Evolutionary conservation across 1,140 invertebrate species (phyloP), one percentile per base, ranked within the genome.

Genomic region (Penaeus japonicus): DNA sequence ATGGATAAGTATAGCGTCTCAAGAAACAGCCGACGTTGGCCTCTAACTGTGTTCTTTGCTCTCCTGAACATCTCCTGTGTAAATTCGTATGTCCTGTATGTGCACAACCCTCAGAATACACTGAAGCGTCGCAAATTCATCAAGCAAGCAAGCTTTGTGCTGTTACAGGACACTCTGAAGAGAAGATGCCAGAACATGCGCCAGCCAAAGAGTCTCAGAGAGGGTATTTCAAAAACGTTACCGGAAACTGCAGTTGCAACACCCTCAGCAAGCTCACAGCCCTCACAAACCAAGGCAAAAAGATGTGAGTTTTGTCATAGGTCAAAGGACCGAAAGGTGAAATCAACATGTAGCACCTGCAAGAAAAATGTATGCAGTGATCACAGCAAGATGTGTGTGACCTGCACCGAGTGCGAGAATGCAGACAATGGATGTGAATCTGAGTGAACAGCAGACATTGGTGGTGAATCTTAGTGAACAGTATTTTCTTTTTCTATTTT

Each of bases 21-120:
- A 32, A 55, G 75, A 78, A 78, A 79, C 84, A 57, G 77, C 65
- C 47, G 84, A 20, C 57, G 91, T 57, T 89, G 91, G 89, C 84
- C 90, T 27, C 83, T 91, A 82, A 78, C 82, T 77, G 53, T 91
- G 20, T 91, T 91, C 80, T 90, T 84, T 82, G 24, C 85, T 32
- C 30, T 91, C 17, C 75, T 91, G 79, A 89, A 91, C 77, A 87
- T 91, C 27, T 84, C 83, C 3, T 39, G 18, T 27, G 30, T 84
- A 70, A 84, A 73, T 84, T 7, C 83, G 30, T 84, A 84, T 84
- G 24, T 73, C 83, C 83, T 84, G 24, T 84, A 53, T 30, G 5
- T 3, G 32, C 83, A 84, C 39, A 84, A 84, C 83, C 59, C 83
- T 73, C 17, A 84, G 39, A 84, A 84, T 30, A 73, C 65, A 30